phyloP scores from a whole-genome alignment of 2,888 invertebrate genomes.

The Eledona agricola region DNA sequence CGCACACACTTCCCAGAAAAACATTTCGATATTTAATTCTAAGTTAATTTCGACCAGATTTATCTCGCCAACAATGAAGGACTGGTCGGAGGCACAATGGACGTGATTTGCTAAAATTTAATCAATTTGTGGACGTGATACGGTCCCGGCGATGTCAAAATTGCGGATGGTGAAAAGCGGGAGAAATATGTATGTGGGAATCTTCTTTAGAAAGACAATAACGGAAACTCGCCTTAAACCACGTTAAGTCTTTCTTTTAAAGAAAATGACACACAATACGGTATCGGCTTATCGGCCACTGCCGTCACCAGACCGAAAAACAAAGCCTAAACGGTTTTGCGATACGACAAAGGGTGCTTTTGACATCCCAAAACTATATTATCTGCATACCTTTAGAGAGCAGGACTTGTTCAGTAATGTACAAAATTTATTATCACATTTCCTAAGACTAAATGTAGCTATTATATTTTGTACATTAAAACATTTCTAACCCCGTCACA shows the following conservation, averaged over 20 bases:
- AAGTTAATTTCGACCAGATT: constrained; percentile 54
- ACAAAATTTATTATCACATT: no score
- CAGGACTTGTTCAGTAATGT: no score
- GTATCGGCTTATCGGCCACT: constrained; percentile 7
- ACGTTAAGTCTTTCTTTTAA: constrained; percentile 12
- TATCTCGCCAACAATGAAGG: constrained; percentile 31
- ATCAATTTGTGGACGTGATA: constrained; percentile 33
- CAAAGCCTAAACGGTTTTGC: constrained; percentile 15
- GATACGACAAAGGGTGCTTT: constrained; percentile 2
- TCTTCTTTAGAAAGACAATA: constrained; percentile 15
- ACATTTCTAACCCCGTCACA: neutral
- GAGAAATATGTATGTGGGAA: constrained; percentile 24
- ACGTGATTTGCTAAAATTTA: constrained; percentile 24
- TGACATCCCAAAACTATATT: no score
- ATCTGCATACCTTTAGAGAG: no score
- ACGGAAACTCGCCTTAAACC: constrained; percentile 10
- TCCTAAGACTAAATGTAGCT: no score
- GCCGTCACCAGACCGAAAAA: constrained; percentile 10
- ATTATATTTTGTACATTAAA: no score
- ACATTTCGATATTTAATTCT: constrained; percentile 63
- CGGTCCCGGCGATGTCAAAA: constrained; percentile 10
- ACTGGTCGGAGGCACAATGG: constrained; percentile 26
- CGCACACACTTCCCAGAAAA: constrained; percentile 60
- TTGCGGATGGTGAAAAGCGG: constrained; percentile 5
- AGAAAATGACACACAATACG: constrained; percentile 9